phyloP scores from a whole-genome alignment of 2,113 vertebrate species.

The Phrynosoma platyrhinos region DNA sequence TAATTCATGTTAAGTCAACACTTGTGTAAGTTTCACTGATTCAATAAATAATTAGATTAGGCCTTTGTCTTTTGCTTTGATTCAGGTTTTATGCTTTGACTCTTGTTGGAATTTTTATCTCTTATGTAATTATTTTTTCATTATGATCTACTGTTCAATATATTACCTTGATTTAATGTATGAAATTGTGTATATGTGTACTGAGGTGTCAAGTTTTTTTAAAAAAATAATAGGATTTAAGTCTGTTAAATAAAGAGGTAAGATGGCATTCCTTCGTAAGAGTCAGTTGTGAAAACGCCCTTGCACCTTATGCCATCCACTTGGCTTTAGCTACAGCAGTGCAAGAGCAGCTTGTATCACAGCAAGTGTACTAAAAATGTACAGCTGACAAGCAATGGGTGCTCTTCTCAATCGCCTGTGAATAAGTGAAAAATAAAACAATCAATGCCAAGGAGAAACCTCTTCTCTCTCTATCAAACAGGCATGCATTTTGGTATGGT shows the following conservation, averaged over 20 bases:
- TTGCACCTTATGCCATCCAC: not conserved
- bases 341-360: not conserved
- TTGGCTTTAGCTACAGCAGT: not conserved
- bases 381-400: not conserved
- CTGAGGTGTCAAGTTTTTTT: not conserved
- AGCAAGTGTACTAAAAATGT: not conserved
- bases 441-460: slow-evolving; percentile 27
- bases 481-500: slow-evolving; percentile 33
- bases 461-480: slow-evolving; percentile 13
- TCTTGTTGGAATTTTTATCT: not conserved
- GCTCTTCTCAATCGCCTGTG: not conserved
- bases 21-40: not conserved
- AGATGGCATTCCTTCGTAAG: not conserved
- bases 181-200: not conserved
- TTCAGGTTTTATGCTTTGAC: not conserved
- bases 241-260: not conserved
- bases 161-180: not conserved
- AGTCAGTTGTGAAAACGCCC: not conserved
- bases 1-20: not conserved
- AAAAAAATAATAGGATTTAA: not conserved
- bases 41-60: not conserved
- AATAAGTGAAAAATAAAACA: not conserved
- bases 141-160: not conserved
- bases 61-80: not conserved
- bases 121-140: not conserved